Conservation (phyloP, 2,113 vertebrate genomes). For the Calonectris borealis region DNA sequence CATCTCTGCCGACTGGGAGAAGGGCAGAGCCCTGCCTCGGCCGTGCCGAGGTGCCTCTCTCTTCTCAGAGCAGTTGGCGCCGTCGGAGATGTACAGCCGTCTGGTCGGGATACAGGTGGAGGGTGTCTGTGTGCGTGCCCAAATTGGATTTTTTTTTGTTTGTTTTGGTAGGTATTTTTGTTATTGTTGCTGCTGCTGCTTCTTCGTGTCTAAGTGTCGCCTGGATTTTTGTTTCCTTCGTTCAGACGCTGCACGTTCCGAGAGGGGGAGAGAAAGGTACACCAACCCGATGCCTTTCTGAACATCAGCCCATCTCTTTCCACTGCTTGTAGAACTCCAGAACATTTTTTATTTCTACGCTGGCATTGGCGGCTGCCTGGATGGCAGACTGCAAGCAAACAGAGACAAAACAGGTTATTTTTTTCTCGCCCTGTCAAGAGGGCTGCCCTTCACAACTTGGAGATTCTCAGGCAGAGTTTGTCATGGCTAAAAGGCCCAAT, state of each 20-base stretch:
- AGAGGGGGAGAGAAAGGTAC: slow-evolving; percentile 66
- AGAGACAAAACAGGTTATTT: neutral
- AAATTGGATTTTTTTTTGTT: neutral
- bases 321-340: slow-evolving; percentile 96
- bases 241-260: slow-evolving; percentile 42
- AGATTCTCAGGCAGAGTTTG: neutral
- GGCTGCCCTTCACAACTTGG: neutral
- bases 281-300: slow-evolving; percentile 13
- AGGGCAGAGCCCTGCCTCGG: slow-evolving; percentile 24
- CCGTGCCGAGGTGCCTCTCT: neutral
- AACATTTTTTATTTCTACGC: slow-evolving; percentile 91
- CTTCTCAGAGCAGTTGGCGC: slow-evolving; percentile 26
- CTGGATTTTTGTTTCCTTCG: slow-evolving; percentile 21
- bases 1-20: slow-evolving; percentile 29
- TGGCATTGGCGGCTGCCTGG: slow-evolving; percentile 82
- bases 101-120: slow-evolving; percentile 1
- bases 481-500: neutral
- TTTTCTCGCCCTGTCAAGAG: neutral
- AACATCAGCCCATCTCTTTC: slow-evolving; percentile 96
- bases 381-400: slow-evolving; percentile 80
- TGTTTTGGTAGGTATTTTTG: neutral
- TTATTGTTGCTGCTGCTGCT: slow-evolving; percentile 19
- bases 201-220: slow-evolving; percentile 39
- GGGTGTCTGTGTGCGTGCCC: neutral
- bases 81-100: neutral